Evolutionary conservation across 92 coral and sea anemone genomes (phyloP), one percentile per base, ranked within the genome.

Genomic region (Virgularia gustaviana): DNA sequence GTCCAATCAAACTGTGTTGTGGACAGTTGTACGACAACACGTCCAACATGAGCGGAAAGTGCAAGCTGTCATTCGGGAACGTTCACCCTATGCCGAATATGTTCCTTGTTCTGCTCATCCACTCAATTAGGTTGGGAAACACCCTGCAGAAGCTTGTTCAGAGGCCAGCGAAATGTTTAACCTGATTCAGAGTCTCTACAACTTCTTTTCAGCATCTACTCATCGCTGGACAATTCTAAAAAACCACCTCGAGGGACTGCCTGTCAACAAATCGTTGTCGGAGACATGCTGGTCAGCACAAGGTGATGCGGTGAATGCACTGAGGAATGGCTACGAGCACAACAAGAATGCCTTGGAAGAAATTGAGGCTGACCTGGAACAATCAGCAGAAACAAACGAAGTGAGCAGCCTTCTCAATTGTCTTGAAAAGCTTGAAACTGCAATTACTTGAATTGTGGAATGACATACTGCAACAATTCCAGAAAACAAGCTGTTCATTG

Each of bases 201-300:
- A 22, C 29, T 65, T 43, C n/a, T 28, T 66, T 43, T 43, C 58
- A 7, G 57, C 36, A 66, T 66, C 73, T 12, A 66, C 73, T 10
- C 4, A 42, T 24, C 56, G 73, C 36, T 43, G 73, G 77, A 16
- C 13, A 47, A 24, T 30, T 37, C 42, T 18, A 32, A 32, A 57
- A 25, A 45, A 66, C 4, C 25, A 42, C 31, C 73, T 66, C 11
- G 57, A 23, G 13, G 49, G 57, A 43, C 16, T 66, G 37, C 56
- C 56, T 42, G 73, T 66, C 2, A 22, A 42, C 0, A 66, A 66
- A 66, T 2, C 36, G 7, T 27, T 44, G 2, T 66, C 57, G 1
- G 58, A 66, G 16, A 66, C 73, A 42, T 22, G 73, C 56, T 66
- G 73, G 73, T 66, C 73, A 9, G 73, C 73, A 28, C 36, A 39